phyloP scores from a whole-genome alignment of 2,888 invertebrate genomes.

The Latrodectus hesperus region DNA sequence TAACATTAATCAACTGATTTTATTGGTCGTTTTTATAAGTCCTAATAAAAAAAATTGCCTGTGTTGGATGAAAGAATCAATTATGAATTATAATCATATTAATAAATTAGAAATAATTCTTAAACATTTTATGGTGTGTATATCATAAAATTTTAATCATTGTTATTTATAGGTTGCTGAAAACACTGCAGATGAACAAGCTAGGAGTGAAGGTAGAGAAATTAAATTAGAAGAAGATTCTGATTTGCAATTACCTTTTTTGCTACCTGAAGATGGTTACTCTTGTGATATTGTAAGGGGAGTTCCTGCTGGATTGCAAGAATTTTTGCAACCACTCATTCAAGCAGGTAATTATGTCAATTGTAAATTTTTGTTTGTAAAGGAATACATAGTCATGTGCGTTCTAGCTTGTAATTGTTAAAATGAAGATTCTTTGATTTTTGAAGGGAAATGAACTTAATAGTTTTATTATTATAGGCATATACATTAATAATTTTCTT shows the following conservation, averaged over 20 bases:
- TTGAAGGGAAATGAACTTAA: too few species aligned
- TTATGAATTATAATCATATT: too few species aligned
- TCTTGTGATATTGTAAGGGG: slow-evolving; percentile 96
- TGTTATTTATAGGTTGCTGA: slow-evolving; percentile 82
- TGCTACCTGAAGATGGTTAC: slow-evolving; percentile 98
- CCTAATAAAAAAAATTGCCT: too few species aligned
- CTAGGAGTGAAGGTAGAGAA: slow-evolving; percentile 91
- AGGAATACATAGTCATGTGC: not conserved
- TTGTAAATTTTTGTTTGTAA: not conserved
- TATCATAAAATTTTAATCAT: not conserved
- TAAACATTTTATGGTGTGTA: too few species aligned
- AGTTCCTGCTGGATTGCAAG: slow-evolving; percentile 89
- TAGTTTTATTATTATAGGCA: too few species aligned
- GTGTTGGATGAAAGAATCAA: too few species aligned
- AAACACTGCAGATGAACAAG: slow-evolving; percentile 92
- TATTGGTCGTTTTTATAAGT: too few species aligned
- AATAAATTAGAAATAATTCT: too few species aligned
- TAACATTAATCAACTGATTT: too few species aligned
- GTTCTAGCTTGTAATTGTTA: too few species aligned
- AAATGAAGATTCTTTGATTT: too few species aligned
- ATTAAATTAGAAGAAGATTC: slow-evolving; percentile 92
- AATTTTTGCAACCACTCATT: slow-evolving; percentile 84
- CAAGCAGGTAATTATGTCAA: slow-evolving; percentile 53
- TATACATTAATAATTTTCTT: too few species aligned
- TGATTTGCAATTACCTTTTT: slow-evolving; percentile 87